phyloP scores from a whole-genome alignment of 2,888 invertebrate genomes.

The Ormyrus rosae region DNA sequence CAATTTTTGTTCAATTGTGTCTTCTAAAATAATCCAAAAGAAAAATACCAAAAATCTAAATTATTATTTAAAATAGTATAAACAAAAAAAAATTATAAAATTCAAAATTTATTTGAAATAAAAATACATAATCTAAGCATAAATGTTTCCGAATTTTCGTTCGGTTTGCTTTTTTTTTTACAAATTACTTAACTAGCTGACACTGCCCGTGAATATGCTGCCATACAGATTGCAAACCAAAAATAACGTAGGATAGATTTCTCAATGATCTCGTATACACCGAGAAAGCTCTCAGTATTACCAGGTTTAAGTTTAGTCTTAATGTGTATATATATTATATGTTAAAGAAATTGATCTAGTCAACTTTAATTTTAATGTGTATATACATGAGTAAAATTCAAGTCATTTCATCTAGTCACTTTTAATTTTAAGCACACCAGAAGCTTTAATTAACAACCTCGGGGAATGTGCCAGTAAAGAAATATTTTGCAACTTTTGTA shows the following conservation, averaged over 20 bases:
- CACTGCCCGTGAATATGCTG: conserved; percentile 68
- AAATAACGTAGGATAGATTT: conserved; percentile 50
- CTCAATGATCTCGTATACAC: conserved; percentile 28
- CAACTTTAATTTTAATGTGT: conserved; percentile 46
- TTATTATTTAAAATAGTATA: background rate
- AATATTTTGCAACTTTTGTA: conserved; percentile 12
- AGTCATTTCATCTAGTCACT: background rate
- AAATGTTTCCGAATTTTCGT: conserved; percentile 24
- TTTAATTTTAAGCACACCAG: no score
- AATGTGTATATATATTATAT: background rate
- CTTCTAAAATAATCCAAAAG: background rate
- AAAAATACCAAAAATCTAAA: background rate
- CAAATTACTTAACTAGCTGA: conserved; percentile 53
- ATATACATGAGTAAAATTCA: background rate
- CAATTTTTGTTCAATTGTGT: conserved; percentile 64
- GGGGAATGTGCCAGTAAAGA: conserved; percentile 54
- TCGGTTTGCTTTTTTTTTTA: conserved; percentile 44
- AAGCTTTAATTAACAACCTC: conserved; percentile 16
- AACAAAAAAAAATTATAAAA: background rate
- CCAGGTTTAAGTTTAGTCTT: conserved; percentile 51
- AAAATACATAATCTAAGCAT: conserved; percentile 7
- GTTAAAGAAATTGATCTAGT: conserved; percentile 42
- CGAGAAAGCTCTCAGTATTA: conserved; percentile 53
- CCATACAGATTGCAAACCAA: conserved; percentile 65
- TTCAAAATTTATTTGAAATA: conserved; percentile 18